Base-by-base conservation (phyloP, 2,113 vertebrate species). In the Motacilla tschutschensis region DNA sequence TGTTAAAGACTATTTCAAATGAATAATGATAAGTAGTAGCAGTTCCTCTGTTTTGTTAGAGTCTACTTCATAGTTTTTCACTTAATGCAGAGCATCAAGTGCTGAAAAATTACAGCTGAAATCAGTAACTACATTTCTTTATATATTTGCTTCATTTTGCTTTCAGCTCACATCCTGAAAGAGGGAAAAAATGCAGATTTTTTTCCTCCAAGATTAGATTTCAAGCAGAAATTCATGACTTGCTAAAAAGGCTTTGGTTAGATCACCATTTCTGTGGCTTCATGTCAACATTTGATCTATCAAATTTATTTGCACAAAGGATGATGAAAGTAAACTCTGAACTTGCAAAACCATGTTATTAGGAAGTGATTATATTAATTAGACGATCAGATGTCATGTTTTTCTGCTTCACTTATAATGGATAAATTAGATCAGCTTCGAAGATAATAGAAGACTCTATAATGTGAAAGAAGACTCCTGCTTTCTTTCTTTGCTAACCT, bases 281-380 rank as follows among this genome's bases (percentile, higher is more conserved):
- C 19, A 1, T 88, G 78, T 90, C 77, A 85, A 60, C 83, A 80
- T 89, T 92, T 91, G 53, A 80, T 88, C 80, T 78, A 53, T 71
- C 17, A 64, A 88, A 89, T 88, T 88, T 83, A 80, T 83, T 92
- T 71, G 40, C 31, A 57, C 31, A 85, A 89, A 74, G 20, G 58
- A 71, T 88, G 70, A 83, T 91, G 62, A 75, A 85, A 93, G 53
- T 78, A 78, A 91, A 83, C 46, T 60, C 62, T 53, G 70, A 89
- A 91, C 77, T 85, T 83, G 46, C 25, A 89, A 75, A 85, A 20
- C 22, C 22, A 5, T 78, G 22, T 64, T 78, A 88, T 91, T 85
- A 91, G 48, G 46, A 85, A 89, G 63, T 29, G 33, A 81, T 83
- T 85, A 81, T 38, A 85, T 80, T 88, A 89, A 91, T 91, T 89